A percentile compares a stretch with the other conserved stretches of the same genome.
Conservation (phyloP, 1,140 invertebrate species). For the Alviniconcha marisindica region DNA sequence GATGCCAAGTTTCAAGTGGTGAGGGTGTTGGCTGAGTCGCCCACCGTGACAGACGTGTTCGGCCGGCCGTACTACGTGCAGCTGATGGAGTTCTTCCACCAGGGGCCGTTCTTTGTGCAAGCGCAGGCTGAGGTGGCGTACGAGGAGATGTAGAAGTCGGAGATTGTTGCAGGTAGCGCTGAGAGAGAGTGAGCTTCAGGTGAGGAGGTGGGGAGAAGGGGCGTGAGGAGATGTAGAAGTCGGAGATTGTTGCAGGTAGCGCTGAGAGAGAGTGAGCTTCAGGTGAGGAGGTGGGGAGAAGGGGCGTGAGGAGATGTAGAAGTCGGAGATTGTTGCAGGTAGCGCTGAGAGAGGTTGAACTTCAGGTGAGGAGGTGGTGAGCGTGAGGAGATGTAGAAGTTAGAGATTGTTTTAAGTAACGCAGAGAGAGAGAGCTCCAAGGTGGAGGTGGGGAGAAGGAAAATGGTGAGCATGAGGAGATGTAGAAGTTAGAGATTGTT, state of each 20-base stretch:
- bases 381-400: constrained; percentile 54
- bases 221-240: constrained; percentile 54
- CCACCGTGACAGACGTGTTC: constrained; percentile 80
- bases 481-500: no score
- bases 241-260: not conserved
- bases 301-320: constrained; percentile 73
- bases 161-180: not conserved
- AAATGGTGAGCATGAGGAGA: not conserved
- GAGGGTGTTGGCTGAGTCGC: constrained; percentile 79
- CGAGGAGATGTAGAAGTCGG: constrained; percentile 51
- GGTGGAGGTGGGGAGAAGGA: constrained; percentile 25
- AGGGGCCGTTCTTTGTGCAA: constrained; percentile 85
- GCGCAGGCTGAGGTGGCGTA: constrained; percentile 82
- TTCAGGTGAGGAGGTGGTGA: constrained; percentile 71
- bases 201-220: constrained; percentile 80
- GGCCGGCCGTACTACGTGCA: constrained; percentile 80
- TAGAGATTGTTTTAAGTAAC: not conserved
- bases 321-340: not conserved
- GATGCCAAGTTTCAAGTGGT: constrained; percentile 86
- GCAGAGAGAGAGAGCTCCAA: not conserved
- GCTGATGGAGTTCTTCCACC: constrained; percentile 82
- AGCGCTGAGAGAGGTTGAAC: not conserved
- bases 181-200: constrained; percentile 11
- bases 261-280: not conserved
- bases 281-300: constrained; percentile 78